Evolutionary conservation across 2,113 vertebrate species (phyloP).

Genomic region (Planiliza haematocheilus): DNA sequence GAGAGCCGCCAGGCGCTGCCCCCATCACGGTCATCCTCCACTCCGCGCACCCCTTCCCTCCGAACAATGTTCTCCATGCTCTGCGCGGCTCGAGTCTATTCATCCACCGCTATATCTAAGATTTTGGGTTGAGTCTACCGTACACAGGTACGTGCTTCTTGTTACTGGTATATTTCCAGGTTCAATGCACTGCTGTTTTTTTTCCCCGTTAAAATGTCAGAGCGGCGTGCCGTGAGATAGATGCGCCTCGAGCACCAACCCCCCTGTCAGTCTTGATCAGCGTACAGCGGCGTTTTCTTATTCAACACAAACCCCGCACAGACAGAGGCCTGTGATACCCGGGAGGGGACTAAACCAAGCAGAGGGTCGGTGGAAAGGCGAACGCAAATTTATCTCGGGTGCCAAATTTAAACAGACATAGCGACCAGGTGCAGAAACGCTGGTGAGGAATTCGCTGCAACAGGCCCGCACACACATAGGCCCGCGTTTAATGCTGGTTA

Average conservation of each 20-base stretch:
- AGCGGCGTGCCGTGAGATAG: constrained; percentile 22
- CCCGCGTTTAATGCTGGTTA: constrained; percentile 9
- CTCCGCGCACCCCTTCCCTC: constrained; percentile 31
- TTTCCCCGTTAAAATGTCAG: neutral
- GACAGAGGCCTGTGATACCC: neutral
- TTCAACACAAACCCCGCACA: neutral
- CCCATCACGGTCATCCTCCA: constrained; percentile 48
- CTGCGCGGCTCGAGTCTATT: constrained; percentile 21
- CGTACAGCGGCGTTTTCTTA: constrained; percentile 28
- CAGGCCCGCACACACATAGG: constrained; percentile 49
- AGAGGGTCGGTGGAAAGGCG: neutral
- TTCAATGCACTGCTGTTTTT: constrained; percentile 11
- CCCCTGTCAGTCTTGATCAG: neutral
- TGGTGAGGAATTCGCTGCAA: constrained; percentile 35
- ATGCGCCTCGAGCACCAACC: constrained; percentile 20
- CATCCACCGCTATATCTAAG: constrained; percentile 14
- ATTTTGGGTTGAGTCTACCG: constrained; percentile 54
- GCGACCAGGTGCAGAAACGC: constrained; percentile 57
- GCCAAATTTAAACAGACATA: neutral
- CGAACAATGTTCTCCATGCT: constrained; percentile 67
- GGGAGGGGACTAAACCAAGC: neutral
- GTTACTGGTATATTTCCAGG: neutral
- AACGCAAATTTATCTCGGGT: constrained; percentile 30
- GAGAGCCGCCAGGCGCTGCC: constrained; percentile 70
- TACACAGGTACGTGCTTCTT: constrained; percentile 54